A percentile compares a stretch with the other conserved stretches of the same genome.
phyloP scores from a whole-genome alignment of 2,797 vertebrate species.

The Chrosomus eos region DNA sequence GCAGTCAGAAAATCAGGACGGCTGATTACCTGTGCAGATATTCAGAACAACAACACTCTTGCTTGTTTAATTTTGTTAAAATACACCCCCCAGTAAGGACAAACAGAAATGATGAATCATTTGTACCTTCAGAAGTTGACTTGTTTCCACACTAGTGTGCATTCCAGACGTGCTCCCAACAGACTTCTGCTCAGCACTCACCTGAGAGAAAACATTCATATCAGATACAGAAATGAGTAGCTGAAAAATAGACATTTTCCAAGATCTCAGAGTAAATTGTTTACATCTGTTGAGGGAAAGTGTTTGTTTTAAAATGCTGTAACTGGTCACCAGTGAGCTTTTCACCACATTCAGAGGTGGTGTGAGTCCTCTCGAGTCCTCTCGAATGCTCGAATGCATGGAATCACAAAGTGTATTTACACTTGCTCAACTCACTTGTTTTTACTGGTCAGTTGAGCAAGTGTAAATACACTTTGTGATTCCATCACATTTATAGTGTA shows the following conservation, averaged over 20 bases:
- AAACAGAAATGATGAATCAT: background rate
- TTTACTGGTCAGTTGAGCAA: too few species aligned
- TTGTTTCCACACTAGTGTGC: slow-evolving; percentile 93
- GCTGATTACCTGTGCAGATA: too few species aligned
- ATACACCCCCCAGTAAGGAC: background rate
- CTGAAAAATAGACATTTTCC: background rate
- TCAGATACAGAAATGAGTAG: background rate
- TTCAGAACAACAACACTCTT: too few species aligned
- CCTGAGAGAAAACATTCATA: slow-evolving; percentile 72
- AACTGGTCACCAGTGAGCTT: background rate
- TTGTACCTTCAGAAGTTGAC: slow-evolving; percentile 85
- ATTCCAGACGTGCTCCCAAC: slow-evolving; percentile 90
- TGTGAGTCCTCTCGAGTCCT: too few species aligned
- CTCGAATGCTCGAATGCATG: too few species aligned
- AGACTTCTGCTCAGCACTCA: slow-evolving; percentile 85
- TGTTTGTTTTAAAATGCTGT: background rate
- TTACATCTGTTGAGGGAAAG: background rate
- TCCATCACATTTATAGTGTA: too few species aligned
- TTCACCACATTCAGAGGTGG: background rate
- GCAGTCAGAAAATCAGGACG: too few species aligned
- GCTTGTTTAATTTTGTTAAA: background rate
- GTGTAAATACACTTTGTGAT: too few species aligned
- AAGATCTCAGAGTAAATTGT: background rate
- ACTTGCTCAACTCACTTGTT: too few species aligned
- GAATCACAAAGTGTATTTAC: too few species aligned